Evolutionary conservation across 2,797 vertebrate species (phyloP).

Genomic region (Enteromius afrohamiltoni): DNA sequence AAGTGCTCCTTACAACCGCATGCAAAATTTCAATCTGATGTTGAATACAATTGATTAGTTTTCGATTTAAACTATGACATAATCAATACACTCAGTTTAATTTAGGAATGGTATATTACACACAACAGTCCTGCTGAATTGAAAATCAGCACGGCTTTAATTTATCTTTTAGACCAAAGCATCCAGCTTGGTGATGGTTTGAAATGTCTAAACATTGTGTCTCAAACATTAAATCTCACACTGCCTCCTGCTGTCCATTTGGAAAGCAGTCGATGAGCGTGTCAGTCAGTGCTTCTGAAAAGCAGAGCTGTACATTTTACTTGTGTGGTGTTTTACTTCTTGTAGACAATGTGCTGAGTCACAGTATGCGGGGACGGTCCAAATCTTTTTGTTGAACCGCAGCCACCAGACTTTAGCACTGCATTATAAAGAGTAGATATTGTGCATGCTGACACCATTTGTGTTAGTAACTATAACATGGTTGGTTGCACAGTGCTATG

Average conservation of each 20-base stretch:
- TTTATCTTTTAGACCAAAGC: background rate
- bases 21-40: background rate
- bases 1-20: background rate
- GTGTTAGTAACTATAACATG: background rate
- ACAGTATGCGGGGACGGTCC: background rate
- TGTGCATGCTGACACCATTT: background rate
- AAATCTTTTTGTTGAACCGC: background rate
- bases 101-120: background rate
- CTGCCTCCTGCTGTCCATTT: slow-evolving; percentile 51
- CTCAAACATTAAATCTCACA: slow-evolving; percentile 17
- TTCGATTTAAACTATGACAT: background rate
- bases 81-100: background rate
- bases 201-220: background rate
- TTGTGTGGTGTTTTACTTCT: background rate
- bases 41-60: background rate
- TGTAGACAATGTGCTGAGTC: slow-evolving; percentile 5
- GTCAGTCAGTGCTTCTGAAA: slow-evolving; percentile 16
- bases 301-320: slow-evolving; percentile 9
- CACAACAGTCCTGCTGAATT: background rate
- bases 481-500: background rate
- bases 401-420: background rate
- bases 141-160: background rate
- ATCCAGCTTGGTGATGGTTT: background rate
- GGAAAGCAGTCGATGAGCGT: background rate
- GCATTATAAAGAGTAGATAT: background rate